These are phyloP conservation scores for Antheraea mylitta DNA, from an alignment of 1,140 invertebrate species.

Conservation along the genomic window DNA sequence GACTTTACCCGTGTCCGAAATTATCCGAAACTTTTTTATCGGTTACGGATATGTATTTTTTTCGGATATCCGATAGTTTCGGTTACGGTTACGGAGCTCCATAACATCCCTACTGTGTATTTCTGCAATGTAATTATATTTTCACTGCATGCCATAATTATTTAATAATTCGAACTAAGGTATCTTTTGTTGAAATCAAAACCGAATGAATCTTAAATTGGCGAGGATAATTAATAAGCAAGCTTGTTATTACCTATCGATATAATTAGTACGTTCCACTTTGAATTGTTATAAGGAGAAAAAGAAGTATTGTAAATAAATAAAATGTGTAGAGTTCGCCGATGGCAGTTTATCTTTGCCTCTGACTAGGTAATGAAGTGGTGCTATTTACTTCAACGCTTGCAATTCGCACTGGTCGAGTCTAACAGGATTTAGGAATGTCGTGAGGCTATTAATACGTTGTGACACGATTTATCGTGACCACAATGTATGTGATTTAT, in stretches of 20 bases:
- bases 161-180: not conserved
- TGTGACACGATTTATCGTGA: not conserved
- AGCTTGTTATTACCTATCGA: not conserved
- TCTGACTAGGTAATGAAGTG: constrained; percentile 28
- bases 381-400: constrained; percentile 16
- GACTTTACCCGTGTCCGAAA: no score
- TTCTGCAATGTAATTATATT: not conserved
- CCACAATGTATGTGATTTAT: not conserved
- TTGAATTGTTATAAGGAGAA: not conserved
- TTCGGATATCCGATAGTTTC: no score
- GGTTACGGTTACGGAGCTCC: no score
- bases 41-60: no score
- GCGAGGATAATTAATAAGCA: not conserved
- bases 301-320: constrained; percentile 9
- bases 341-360: constrained; percentile 29
- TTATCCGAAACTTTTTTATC: no score
- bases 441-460: not conserved
- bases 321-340: constrained; percentile 27
- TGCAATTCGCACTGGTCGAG: constrained; percentile 21
- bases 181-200: not conserved
- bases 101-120: no score
- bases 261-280: not conserved
- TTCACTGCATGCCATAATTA: not conserved
- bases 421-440: constrained; percentile 25
- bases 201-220: not conserved